Percentiles rank a stretch among this genome's conserved stretches.
phyloP scores from a whole-genome alignment of 2,113 vertebrate species.

The Notechis scutatus region DNA sequence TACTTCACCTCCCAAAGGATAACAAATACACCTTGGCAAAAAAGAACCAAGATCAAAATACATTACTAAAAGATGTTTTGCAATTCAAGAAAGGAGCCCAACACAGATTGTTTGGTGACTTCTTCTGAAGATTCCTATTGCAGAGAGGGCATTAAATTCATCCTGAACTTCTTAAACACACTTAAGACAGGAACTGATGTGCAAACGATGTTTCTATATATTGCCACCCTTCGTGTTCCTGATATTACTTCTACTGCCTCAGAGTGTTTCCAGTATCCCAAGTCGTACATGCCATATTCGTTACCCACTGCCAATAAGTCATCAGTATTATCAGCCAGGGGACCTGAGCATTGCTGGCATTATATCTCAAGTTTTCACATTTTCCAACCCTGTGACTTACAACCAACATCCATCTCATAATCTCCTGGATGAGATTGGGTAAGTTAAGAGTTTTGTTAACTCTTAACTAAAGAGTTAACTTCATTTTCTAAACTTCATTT shows the following conservation, averaged over 20 bases:
- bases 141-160: neutral
- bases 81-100: neutral
- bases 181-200: neutral
- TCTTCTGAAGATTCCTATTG: neutral
- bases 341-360: neutral
- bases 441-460: neutral
- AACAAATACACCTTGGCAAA: neutral
- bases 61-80: neutral
- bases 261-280: neutral
- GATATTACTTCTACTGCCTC: neutral
- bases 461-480: too few relatives aligned
- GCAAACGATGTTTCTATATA: neutral
- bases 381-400: neutral
- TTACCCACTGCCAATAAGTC: neutral
- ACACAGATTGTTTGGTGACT: neutral
- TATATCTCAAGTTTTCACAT: neutral
- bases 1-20: neutral
- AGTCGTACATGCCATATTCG: neutral
- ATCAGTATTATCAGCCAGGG: neutral
- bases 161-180: neutral
- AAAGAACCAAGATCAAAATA: neutral
- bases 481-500: neutral
- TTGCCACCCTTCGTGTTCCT: neutral
- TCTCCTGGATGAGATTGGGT: neutral
- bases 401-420: neutral